A percentile compares a stretch with the other conserved stretches of the same genome.
phyloP scores from a whole-genome alignment of 2,797 vertebrate species.

The Manis crassicaudata region DNA sequence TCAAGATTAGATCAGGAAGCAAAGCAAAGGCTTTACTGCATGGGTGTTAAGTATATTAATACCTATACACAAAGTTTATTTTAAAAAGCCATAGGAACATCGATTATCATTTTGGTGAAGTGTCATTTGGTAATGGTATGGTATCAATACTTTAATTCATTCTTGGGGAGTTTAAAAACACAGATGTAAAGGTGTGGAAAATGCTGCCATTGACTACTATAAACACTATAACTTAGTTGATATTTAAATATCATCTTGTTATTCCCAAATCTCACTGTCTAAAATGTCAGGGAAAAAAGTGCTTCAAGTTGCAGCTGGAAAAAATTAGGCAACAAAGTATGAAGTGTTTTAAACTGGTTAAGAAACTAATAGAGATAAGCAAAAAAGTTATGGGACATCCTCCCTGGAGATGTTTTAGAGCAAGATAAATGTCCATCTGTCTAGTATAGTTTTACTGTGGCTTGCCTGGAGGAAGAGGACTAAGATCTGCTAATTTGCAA shows the following conservation, averaged over 20 bases:
- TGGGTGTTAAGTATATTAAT: neutral
- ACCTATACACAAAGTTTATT: neutral
- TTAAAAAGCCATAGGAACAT: neutral
- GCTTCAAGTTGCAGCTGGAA: neutral
- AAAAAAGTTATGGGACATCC: constrained; percentile 7
- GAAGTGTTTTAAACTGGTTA: neutral
- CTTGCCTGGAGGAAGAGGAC: constrained; percentile 46
- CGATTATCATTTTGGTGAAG: neutral
- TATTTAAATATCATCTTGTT: constrained; percentile 5
- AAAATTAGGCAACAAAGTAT: neutral
- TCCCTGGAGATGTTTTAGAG: constrained; percentile 51
- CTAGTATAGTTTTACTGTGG: neutral
- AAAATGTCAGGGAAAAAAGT: neutral
- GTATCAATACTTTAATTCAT: constrained; percentile 7
- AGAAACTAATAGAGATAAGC: constrained; percentile 65
- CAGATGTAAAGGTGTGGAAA: neutral
- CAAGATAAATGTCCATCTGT: constrained; percentile 61
- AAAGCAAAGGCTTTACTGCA: neutral
- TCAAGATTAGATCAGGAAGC: neutral
- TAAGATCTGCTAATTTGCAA: constrained; percentile 63
- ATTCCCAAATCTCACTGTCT: neutral
- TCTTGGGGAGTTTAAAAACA: constrained; percentile 25
- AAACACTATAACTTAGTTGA: neutral
- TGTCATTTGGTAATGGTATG: neutral
- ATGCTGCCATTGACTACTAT: neutral